Evolutionary conservation across 2,113 vertebrate genomes (phyloP).

Genomic region (Glaucidium brasilianum): DNA sequence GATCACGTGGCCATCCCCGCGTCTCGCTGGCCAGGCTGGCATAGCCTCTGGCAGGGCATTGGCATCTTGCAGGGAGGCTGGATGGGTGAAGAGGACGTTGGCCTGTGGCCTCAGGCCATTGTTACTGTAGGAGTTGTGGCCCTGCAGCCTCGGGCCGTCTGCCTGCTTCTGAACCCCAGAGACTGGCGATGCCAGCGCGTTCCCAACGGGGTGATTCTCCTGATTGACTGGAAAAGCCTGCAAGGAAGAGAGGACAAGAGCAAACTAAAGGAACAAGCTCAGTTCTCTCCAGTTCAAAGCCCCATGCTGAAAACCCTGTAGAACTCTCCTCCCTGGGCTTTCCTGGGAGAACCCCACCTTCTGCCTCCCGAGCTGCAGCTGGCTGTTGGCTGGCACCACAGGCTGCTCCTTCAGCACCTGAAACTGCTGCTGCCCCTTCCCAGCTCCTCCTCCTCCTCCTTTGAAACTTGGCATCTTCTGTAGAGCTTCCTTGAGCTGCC

Average conservation of each 20-base stretch:
- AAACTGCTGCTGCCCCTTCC: constrained; percentile 7
- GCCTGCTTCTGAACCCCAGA: neutral
- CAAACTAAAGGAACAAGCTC: neutral
- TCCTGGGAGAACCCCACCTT: constrained; percentile 21
- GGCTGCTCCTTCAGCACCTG: constrained; percentile 1
- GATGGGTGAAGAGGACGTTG: neutral
- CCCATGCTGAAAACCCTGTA: neutral
- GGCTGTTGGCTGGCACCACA: neutral
- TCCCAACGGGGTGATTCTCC: neutral
- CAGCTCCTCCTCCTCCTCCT: constrained; percentile 1
- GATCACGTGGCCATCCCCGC: neutral
- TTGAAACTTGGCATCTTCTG: constrained; percentile 74
- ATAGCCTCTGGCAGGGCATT: neutral
- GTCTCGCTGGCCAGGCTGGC: neutral
- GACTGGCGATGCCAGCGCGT: neutral
- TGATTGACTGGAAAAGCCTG: neutral
- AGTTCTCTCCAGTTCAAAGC: neutral
- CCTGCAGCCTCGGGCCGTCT: neutral
- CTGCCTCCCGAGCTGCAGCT: neutral
- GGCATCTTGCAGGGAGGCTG: neutral
- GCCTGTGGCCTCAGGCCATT: neutral
- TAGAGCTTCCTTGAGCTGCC: constrained; percentile 71
- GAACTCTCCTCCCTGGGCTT: neutral
- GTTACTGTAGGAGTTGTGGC: neutral
- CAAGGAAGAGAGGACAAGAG: neutral